Percentiles rank a stretch among this genome's conserved stretches.
Conservation (phyloP, 2,797 vertebrate genomes). For the Pristis pectinata region DNA sequence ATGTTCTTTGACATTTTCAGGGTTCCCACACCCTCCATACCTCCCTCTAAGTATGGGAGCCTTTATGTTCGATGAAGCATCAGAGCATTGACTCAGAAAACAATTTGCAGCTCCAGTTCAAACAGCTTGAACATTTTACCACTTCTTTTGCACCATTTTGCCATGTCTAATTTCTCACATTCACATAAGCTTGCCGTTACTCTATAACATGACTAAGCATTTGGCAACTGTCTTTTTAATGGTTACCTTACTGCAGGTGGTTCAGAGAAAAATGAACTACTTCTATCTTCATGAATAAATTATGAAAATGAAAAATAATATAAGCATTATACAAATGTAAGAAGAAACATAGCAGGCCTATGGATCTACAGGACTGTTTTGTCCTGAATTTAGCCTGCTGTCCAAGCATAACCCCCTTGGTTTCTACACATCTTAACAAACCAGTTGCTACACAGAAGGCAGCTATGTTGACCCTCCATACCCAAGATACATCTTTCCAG, state of each 20-base stretch:
- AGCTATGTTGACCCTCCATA: too few relatives aligned
- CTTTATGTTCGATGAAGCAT: background rate
- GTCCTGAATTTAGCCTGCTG: too few relatives aligned
- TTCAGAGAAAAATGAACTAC: background rate
- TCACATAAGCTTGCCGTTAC: background rate
- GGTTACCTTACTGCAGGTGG: background rate
- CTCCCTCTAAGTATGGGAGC: background rate
- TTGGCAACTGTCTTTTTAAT: background rate
- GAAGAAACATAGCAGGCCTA: background rate
- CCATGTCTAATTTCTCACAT: background rate
- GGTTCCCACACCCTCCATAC: background rate
- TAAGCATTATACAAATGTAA: background rate
- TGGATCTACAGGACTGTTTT: too few relatives aligned
- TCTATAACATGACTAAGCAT: background rate
- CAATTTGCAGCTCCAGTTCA: background rate
- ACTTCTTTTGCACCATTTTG: background rate
- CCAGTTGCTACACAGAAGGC: too few relatives aligned
- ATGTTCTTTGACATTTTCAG: background rate
- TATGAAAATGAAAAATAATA: background rate
- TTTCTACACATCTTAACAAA: too few relatives aligned
- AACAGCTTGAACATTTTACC: background rate
- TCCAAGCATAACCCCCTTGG: too few relatives aligned
- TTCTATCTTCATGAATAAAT: background rate
- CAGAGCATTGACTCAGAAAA: background rate
- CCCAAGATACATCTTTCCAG: too few relatives aligned